Evolutionary conservation across 2,113 vertebrate genomes (phyloP), one percentile per base, ranked within the genome.

Genomic region (Cyphomyrus plagiostoma): DNA sequence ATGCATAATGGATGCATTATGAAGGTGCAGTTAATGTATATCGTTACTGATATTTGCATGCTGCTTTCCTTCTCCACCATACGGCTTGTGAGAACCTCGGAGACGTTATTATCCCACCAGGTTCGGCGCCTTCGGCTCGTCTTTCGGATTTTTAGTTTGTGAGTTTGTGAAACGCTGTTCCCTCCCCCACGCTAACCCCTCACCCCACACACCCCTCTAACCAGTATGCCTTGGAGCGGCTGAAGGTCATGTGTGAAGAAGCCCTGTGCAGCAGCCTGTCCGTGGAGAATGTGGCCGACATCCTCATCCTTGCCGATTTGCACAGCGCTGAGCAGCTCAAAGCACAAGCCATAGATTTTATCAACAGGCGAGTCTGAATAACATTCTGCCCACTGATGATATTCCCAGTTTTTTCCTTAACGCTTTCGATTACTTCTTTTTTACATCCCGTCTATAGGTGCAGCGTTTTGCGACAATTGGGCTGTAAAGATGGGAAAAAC

Each of bases 311-410:
- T 89, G 98, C 98, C 95, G 98, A 99, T 97, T 97, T 99, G 97
- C 98, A 99, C 97, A 99, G 98, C 94, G 98, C 98, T 90, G 98
- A 99, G 94, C 98, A 99, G 96, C 96, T 99, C 95, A 99, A 99
- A 99, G 98, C 98, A 97, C 98, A 99, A 98, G 98, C 98, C 97
- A 99, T 99, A 98, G 98, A 99, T 96, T 99, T 99, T 95, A 99
- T 99, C 97, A 99, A 99, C 96, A 98, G 98, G 98, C 96, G 97
- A 98, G 97, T 95, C 93, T 91, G 91, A 48, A 89, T 21, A 56
- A 53, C 3, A 4, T 92, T 56, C 52, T 42, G 91, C 92, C 89
- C 89, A 48, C 93, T 95, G 95, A 96, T 96, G 91, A 96, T 96
- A 95, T 94, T 93, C 94, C 50, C 10, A 95, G 94, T 94, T 94